Percentiles rank a stretch among this genome's conserved stretches.
Conservation (phyloP, 2,113 vertebrate genomes). For the Budorcas taxicolor region DNA sequence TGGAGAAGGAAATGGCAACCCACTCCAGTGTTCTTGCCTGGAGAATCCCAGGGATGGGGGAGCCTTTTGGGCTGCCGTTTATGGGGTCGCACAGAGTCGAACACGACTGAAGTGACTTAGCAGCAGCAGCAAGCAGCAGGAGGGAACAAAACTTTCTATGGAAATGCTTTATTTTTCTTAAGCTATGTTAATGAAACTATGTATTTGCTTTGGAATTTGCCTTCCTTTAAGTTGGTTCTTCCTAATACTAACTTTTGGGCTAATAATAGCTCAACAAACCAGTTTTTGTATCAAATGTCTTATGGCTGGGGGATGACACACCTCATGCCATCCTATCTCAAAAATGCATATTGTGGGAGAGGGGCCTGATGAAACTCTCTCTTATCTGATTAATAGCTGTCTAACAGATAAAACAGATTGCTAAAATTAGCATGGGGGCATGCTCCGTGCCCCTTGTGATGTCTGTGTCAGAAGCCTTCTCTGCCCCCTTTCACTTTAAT, state of each 20-base stretch:
- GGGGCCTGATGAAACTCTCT: not conserved
- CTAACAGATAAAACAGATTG: not conserved
- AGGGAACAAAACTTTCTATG: not conserved
- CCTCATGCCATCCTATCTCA: not conserved
- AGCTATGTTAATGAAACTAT: not conserved
- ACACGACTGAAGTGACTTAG: no score
- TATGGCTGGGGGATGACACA: not conserved
- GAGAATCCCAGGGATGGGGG: no score
- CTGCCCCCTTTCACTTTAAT: not conserved
- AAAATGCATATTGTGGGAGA: not conserved
- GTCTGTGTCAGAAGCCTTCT: not conserved
- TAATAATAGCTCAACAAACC: not conserved
- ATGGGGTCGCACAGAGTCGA: no score
- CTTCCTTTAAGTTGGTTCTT: not conserved
- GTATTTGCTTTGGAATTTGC: not conserved
- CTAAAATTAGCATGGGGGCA: not conserved
- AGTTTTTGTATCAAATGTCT: not conserved
- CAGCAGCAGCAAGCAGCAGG: not conserved
- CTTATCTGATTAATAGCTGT: not conserved
- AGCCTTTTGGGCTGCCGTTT: no score
- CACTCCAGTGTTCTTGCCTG: no score
- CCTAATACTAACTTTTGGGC: not conserved
- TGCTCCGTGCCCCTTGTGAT: fast-evolving
- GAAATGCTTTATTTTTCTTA: not conserved
- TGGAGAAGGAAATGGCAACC: no score